Conservation (phyloP, 2,888 invertebrate genomes). For the Drosophila ezoana region DNA sequence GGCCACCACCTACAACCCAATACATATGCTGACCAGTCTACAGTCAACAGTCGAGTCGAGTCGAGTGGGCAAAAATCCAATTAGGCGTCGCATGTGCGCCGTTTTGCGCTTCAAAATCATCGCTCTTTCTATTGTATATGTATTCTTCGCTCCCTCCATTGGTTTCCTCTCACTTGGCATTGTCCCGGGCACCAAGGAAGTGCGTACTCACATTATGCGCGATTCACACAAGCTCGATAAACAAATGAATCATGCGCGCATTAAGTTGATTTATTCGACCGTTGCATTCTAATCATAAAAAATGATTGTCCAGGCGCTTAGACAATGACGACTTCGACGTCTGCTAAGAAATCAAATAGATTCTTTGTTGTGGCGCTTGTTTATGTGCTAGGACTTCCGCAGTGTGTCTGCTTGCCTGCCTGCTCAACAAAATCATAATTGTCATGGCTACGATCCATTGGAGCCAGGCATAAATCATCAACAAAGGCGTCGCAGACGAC, state of each 20-base stretch:
- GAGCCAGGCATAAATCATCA: conserved; percentile 30
- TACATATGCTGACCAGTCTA: conserved; percentile 52
- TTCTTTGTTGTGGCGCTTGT: conserved; percentile 45
- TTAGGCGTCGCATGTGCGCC: conserved; percentile 55
- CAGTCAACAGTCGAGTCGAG: conserved; percentile 7
- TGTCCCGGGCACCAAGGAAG: conserved; percentile 33
- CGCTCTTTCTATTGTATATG: conserved; percentile 38
- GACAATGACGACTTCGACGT: conserved; percentile 27
- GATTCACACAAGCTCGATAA: conserved; percentile 40
- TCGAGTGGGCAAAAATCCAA: conserved; percentile 50
- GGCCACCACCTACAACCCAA: conserved; percentile 10
- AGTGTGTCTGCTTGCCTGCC: conserved; percentile 22
- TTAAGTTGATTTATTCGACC: conserved; percentile 54
- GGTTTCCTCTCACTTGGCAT: conserved; percentile 34
- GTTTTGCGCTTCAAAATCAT: conserved; percentile 63
- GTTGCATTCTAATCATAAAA: conserved; percentile 55
- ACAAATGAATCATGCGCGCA: conserved; percentile 56
- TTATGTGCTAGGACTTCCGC: conserved; percentile 41
- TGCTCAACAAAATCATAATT: conserved; percentile 13
- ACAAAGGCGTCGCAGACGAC: neutral
- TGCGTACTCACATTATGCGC: conserved; percentile 35
- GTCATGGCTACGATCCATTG: conserved; percentile 17
- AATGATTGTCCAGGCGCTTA: conserved; percentile 48
- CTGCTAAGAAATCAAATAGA: conserved; percentile 24
- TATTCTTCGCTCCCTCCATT: conserved; percentile 21